Evolutionary conservation across 2,113 vertebrate species (phyloP).

Genomic region (Callipepla californica): DNA sequence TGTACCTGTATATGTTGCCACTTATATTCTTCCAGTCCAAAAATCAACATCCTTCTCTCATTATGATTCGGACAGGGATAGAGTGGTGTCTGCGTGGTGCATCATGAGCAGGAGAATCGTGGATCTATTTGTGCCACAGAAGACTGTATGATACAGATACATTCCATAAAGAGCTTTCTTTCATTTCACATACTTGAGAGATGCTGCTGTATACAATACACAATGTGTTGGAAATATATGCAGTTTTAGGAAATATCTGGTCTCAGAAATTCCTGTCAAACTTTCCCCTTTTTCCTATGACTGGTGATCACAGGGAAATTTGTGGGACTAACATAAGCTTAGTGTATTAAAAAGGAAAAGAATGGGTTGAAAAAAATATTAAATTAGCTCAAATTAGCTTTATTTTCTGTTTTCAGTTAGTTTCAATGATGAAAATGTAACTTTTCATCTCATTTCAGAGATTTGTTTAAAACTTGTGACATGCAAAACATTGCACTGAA

Average conservation of each 20-base stretch:
- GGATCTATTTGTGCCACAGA: neutral
- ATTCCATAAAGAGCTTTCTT: neutral
- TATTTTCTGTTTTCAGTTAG: neutral
- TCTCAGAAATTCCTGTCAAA: neutral
- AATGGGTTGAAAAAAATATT: neutral
- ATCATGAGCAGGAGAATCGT: accelerated
- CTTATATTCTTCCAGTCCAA: neutral
- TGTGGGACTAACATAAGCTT: neutral
- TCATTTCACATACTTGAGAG: neutral
- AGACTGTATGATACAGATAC: neutral
- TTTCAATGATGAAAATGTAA: neutral
- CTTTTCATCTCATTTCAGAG: neutral
- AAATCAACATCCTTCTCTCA: neutral
- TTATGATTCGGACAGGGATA: too few species aligned
- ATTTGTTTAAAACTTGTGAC: neutral
- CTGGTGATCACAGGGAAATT: neutral
- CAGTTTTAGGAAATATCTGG: neutral
- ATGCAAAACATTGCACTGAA: neutral
- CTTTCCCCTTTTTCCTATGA: neutral
- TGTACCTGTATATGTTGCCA: neutral
- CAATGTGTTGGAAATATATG: neutral
- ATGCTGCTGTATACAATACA: neutral
- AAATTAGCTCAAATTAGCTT: neutral
- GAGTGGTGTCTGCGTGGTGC: neutral
- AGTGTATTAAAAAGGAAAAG: neutral